Base-by-base conservation (phyloP, 2,888 invertebrate genomes). In the Ormyrus pomaceus region DNA sequence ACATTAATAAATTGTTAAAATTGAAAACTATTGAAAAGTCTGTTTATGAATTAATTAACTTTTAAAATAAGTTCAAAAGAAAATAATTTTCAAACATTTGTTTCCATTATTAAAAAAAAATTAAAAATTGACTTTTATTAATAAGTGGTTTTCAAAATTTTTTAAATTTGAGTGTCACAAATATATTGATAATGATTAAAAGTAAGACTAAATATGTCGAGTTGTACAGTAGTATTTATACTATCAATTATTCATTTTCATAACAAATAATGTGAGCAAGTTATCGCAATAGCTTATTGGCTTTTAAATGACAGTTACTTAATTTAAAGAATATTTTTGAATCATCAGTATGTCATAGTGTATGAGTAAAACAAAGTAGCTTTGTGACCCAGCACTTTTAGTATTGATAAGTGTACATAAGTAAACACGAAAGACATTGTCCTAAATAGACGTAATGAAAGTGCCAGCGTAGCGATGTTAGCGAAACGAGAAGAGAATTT, bases 391-490 rank as follows among this genome's bases (percentile, higher is more conserved):
- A 70, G 55, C 51, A 64, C 69, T 70, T 75, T 34, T 74, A 65
- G 61, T 76, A 77, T 66, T 72, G 71, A 72, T 72, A 50, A 59
- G 46, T 58, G 46, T 66, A 61, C 73, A 62, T 51, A 50, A 65
- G 56, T 58, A 51, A 71, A 51, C 50, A 34, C 34, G 3, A 34
- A 34, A 34, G 34, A 34, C 34, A 4, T 34, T 34, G 34, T 61
- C 55, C 34, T 66, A 51, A n/a, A 19, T 7, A 55, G 6, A 9
- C n/a, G 62, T 64, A 62, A 61, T n/a, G 19, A 50, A 50, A 64
- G 50, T 74, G 65, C 56, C 70, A 59, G 48, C 34, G 34, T 3
- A 34, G 34, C 34, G 34, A 34, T 34, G 4, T 34, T 4, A 34
- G 34, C 6, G 8, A 48, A 74, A 11, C 56, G 56, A 34, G 7